phyloP scores from a whole-genome alignment of 2,797 vertebrate genomes.

The Vultur gryphus region DNA sequence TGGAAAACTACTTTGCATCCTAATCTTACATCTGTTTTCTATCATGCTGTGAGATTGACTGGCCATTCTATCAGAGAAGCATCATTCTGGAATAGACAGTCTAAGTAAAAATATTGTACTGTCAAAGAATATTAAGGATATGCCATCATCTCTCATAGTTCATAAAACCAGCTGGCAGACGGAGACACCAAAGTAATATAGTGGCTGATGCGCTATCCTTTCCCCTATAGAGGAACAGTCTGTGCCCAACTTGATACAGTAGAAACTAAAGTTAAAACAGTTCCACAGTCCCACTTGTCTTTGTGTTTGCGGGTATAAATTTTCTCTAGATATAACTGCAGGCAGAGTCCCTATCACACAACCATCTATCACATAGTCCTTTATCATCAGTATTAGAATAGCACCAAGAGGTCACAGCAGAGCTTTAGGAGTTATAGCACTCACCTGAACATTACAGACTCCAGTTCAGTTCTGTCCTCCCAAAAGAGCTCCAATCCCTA shows the following conservation, averaged over 20 bases:
- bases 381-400: not conserved
- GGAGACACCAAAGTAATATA: conserved; percentile 28
- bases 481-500: not conserved
- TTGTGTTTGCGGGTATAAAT: not conserved
- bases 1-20: conserved; percentile 81
- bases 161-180: conserved; percentile 56
- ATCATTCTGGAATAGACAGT: conserved; percentile 62
- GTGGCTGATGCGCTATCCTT: conserved; percentile 20
- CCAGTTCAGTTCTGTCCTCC: not conserved
- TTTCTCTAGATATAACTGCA: not conserved
- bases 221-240: not conserved
- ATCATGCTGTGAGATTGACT: conserved; percentile 77
- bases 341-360: not conserved
- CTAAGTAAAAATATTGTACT: conserved; percentile 66
- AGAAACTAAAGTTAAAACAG: not conserved
- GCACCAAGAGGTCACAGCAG: not conserved
- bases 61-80: conserved; percentile 69
- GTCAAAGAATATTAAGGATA: conserved; percentile 73
- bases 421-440: not conserved
- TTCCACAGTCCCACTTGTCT: not conserved
- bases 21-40: conserved; percentile 82
- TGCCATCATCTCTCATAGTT: conserved; percentile 49
- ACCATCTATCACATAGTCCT: not conserved
- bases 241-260: not conserved
- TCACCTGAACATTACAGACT: not conserved